A percentile compares a stretch with the other conserved stretches of the same genome.
phyloP scores from a whole-genome alignment of 2,888 invertebrate genomes.

The Hirtodrosophila duncani region DNA sequence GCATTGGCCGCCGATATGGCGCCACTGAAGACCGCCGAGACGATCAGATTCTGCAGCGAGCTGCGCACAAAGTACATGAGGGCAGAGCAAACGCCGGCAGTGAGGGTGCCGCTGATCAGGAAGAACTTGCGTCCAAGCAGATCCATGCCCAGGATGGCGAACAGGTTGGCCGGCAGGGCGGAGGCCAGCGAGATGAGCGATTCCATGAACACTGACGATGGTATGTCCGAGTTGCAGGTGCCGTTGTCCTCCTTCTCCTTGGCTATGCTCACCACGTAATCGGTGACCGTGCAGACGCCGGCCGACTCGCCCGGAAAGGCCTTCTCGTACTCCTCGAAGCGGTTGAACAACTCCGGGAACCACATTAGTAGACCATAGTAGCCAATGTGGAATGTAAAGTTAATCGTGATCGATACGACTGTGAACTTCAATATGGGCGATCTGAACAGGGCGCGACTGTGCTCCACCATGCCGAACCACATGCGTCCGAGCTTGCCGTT shows the following conservation, averaged over 20 bases:
- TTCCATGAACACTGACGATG: constrained; percentile 89
- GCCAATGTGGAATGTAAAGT: constrained; percentile 96
- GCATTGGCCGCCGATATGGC: constrained; percentile 94
- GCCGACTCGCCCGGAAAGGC: constrained; percentile 83
- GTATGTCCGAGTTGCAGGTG: constrained; percentile 85
- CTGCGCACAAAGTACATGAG: constrained; percentile 91
- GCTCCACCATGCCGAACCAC: constrained; percentile 87
- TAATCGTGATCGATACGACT: constrained; percentile 90
- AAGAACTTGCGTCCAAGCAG: constrained; percentile 86
- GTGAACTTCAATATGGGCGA: constrained; percentile 91
- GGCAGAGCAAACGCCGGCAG: constrained; percentile 90
- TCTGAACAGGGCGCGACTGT: constrained; percentile 89
- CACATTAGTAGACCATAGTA: constrained; percentile 98
- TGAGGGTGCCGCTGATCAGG: constrained; percentile 90
- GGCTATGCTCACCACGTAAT: constrained; percentile 84
- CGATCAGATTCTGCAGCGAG: constrained; percentile 89
- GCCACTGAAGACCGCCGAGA: constrained; percentile 91
- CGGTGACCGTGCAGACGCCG: constrained; percentile 87
- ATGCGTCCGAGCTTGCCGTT: constrained; percentile 86
- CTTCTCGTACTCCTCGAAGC: constrained; percentile 89
- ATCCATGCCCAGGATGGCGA: constrained; percentile 91
- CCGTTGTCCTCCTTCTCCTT: constrained; percentile 80
- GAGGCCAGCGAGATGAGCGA: constrained; percentile 92
- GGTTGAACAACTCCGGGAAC: constrained; percentile 96
- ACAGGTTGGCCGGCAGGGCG: constrained; percentile 90